Conservation (phyloP, 2,888 invertebrate genomes). For the Heliconius erato region DNA sequence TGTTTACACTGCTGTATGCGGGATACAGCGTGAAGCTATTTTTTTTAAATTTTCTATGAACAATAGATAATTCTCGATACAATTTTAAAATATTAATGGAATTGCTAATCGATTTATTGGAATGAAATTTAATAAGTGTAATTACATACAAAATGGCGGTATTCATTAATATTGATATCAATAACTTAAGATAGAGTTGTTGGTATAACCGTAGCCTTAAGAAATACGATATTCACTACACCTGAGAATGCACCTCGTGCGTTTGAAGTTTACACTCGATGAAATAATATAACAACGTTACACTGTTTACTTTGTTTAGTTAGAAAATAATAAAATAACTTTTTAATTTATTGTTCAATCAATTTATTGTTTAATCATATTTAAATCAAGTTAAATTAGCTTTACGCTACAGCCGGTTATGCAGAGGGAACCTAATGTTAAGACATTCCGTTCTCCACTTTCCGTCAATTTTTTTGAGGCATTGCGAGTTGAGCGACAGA, state of each 20-base stretch:
- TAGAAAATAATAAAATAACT: neutral
- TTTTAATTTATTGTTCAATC: neutral
- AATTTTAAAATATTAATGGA: conserved; percentile 35
- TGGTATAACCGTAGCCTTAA: conserved; percentile 38
- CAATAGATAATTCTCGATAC: neutral
- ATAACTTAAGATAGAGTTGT: conserved; percentile 43
- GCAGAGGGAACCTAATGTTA: too few species aligned
- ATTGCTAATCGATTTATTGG: conserved; percentile 44
- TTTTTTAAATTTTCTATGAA: too few species aligned
- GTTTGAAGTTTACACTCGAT: conserved; percentile 29
- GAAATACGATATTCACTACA: conserved; percentile 57
- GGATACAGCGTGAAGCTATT: too few species aligned
- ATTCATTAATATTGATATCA: conserved; percentile 47
- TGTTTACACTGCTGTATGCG: too few species aligned
- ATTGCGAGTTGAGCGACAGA: too few species aligned
- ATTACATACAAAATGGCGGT: conserved; percentile 45
- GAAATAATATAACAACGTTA: conserved; percentile 33
- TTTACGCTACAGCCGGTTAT: too few species aligned
- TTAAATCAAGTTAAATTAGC: too few species aligned
- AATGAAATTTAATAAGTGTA: conserved; percentile 46
- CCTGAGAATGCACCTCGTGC: conserved; percentile 68
- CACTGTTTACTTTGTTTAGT: neutral
- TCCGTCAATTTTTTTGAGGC: too few species aligned
- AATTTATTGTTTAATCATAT: too few species aligned
- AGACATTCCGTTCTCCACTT: too few species aligned